Conservation (phyloP, 2,113 vertebrate species). For the Drymodes brunneopygia region DNA sequence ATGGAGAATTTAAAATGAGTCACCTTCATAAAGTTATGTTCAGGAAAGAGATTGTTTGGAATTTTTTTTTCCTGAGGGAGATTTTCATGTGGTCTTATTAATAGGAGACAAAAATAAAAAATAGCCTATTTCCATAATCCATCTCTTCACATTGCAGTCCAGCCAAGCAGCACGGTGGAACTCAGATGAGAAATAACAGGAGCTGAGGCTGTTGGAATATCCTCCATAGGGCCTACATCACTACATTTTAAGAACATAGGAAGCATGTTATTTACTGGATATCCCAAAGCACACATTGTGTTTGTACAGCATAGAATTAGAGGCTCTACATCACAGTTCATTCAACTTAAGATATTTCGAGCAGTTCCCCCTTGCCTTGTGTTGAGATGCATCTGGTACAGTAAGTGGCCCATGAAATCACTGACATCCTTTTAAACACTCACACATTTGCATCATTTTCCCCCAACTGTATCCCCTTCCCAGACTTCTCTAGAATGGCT, state of each 20-base stretch:
- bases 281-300: neutral
- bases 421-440: neutral
- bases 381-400: neutral
- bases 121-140: neutral
- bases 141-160: neutral
- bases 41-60: neutral
- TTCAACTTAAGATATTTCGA: neutral
- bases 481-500: neutral
- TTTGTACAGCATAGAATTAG: neutral
- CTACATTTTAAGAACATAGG: neutral
- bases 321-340: neutral
- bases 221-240: neutral
- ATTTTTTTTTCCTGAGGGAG: neutral
- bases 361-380: neutral
- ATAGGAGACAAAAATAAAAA: neutral
- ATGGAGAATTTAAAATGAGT: neutral
- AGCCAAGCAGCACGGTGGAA: neutral
- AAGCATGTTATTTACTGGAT: neutral
- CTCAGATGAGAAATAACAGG: neutral
- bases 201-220: neutral
- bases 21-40: neutral
- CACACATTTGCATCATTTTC: neutral
- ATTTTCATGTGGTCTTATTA: neutral
- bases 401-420: neutral
- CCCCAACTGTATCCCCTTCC: neutral